Conservation (phyloP, 2,888 invertebrate genomes). For the Lasius platythorax region DNA sequence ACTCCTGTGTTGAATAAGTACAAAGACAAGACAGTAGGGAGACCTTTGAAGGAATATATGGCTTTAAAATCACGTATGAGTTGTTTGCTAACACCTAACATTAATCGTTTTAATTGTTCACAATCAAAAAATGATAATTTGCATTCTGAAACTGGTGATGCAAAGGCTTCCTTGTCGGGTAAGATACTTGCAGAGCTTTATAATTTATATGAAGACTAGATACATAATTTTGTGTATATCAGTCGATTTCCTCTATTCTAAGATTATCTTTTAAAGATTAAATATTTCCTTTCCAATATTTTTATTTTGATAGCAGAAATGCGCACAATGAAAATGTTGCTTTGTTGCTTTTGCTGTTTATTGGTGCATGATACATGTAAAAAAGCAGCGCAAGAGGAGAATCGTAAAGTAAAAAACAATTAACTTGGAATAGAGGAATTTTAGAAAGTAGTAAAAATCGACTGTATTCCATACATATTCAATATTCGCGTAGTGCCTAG, state of each 20-base stretch:
- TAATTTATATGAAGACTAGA: conserved; percentile 32
- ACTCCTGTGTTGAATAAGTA: not conserved
- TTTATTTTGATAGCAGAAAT: not conserved
- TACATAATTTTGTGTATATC: not conserved
- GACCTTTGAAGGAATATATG: conserved; percentile 29
- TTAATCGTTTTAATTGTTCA: conserved; percentile 1
- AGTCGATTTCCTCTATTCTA: not conserved
- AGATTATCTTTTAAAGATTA: not conserved
- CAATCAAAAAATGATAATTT: not conserved
- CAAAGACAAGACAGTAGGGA: not conserved
- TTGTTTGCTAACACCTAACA: conserved; percentile 41
- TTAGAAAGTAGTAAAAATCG: not conserved
- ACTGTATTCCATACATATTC: too few relatives aligned
- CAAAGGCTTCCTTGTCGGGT: not conserved
- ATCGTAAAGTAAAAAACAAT: not conserved
- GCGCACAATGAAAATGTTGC: not conserved
- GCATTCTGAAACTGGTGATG: not conserved
- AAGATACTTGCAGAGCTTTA: conserved; percentile 18
- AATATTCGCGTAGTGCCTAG: not conserved
- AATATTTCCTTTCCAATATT: too few relatives aligned
- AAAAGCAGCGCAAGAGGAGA: not conserved
- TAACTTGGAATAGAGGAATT: not conserved
- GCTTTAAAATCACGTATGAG: conserved; percentile 24
- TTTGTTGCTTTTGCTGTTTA: not conserved
- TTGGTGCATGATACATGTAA: not conserved